These are phyloP conservation scores for Sesamia inferens DNA, from an alignment of 2,888 invertebrate genomes.

Conservation along the genomic window DNA sequence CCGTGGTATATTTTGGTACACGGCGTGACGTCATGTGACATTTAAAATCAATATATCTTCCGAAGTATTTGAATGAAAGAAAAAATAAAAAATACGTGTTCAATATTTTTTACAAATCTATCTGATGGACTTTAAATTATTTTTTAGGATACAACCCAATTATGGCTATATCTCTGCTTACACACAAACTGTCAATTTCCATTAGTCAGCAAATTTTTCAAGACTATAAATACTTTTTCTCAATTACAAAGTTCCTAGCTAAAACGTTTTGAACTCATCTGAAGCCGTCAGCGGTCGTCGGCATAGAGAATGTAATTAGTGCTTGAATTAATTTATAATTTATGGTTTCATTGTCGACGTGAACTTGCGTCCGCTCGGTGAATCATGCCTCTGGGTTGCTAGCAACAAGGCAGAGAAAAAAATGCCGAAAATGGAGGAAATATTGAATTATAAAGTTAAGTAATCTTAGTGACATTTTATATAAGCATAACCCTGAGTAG, in stretches of 20 bases:
- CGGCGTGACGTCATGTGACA: no score
- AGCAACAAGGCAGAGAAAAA: constrained; percentile 23
- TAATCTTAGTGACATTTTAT: no score
- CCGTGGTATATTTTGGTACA: no score
- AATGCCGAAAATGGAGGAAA: not conserved
- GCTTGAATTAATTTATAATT: constrained; percentile 83
- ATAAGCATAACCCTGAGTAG: no score
- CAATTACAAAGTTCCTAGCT: constrained; percentile 15
- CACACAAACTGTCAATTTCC: constrained; percentile 15
- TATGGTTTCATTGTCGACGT: constrained; percentile 79
- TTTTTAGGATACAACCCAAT: no score
- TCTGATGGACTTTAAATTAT: no score
- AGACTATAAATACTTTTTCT: constrained; percentile 15
- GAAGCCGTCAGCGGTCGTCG: constrained; percentile 54
- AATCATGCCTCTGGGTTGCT: constrained; percentile 77
- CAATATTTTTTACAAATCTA: no score
- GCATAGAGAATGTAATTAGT: constrained; percentile 76
- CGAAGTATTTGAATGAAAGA: no score
- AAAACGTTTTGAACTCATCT: constrained; percentile 18
- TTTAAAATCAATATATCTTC: no score
- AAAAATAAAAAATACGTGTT: no score
- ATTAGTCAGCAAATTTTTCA: not conserved
- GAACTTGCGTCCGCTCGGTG: constrained; percentile 75
- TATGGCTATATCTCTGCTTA: not conserved
- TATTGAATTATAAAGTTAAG: not conserved